Conservation (phyloP, 2,888 invertebrate species). For the Belgica antarctica region DNA sequence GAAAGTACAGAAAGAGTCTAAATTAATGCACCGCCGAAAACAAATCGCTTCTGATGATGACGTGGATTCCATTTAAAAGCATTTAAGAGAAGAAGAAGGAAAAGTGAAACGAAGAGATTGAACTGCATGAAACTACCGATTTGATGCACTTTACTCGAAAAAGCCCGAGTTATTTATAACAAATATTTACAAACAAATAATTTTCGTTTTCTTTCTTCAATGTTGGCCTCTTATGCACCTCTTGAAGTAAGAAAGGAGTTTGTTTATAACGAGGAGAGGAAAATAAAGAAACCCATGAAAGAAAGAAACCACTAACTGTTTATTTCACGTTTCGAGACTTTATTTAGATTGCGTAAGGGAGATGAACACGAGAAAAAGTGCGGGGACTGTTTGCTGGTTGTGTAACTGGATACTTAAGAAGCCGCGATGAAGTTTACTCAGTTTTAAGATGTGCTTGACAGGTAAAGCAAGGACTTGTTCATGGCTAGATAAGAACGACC, state of each 20-base stretch:
- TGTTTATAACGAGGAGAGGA: constrained; percentile 18
- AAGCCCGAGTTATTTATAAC: constrained; percentile 37
- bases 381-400: too few relatives aligned
- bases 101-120: constrained; percentile 16
- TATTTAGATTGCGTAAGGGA: constrained; percentile 29
- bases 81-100: background rate
- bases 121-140: constrained; percentile 16
- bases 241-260: constrained; percentile 14
- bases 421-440: too few relatives aligned
- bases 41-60: constrained; percentile 20
- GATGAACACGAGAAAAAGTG: background rate
- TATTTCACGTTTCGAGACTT: constrained; percentile 5
- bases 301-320: constrained; percentile 43
- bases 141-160: constrained; percentile 17
- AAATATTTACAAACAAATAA: constrained; percentile 43
- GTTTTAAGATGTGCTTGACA: too few relatives aligned
- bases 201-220: too few relatives aligned
- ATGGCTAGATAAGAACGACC: too few relatives aligned
- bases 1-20: too few relatives aligned
- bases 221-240: constrained; percentile 32
- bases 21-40: constrained; percentile 8
- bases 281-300: constrained; percentile 26
- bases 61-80: background rate
- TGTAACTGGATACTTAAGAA: background rate
- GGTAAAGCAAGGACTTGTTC: too few relatives aligned